phyloP scores from a whole-genome alignment of 2,797 vertebrate species.

The Cetoscarus ocellatus region DNA sequence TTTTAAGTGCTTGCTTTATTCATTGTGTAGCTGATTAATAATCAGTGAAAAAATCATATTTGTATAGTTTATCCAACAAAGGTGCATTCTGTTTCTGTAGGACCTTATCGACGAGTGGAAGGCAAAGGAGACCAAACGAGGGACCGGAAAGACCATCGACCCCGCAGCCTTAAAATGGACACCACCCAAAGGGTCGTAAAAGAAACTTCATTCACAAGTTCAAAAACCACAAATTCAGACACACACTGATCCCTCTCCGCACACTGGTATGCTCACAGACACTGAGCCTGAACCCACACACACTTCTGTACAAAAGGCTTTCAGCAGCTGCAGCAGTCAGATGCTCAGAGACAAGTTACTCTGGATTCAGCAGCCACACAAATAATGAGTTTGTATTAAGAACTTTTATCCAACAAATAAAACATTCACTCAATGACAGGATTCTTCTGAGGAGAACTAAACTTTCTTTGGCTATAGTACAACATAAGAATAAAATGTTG shows the following conservation, averaged over 20 bases:
- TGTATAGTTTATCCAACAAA: background rate
- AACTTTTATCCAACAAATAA: background rate
- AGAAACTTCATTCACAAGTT: slow-evolving; percentile 33
- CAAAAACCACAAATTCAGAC: slow-evolving; percentile 15
- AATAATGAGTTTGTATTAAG: background rate
- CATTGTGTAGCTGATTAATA: too few species aligned
- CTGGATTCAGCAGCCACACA: slow-evolving; percentile 50
- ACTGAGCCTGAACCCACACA: slow-evolving; percentile 28
- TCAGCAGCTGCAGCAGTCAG: slow-evolving; percentile 32
- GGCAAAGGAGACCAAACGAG: slow-evolving; percentile 96
- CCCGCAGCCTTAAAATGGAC: slow-evolving; percentile 98
- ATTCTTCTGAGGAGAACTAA: background rate
- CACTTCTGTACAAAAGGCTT: slow-evolving; percentile 18
- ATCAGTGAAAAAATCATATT: background rate
- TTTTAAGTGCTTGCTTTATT: background rate
- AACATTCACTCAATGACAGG: background rate
- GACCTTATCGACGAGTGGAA: slow-evolving; percentile 99
- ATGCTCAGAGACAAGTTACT: slow-evolving; percentile 4
- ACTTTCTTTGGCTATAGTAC: background rate
- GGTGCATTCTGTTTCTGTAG: slow-evolving; percentile 69
- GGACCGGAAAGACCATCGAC: slow-evolving; percentile 95
- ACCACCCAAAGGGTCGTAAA: slow-evolving; percentile 96
- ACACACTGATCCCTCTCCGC: slow-evolving; percentile 23
- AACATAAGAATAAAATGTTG: background rate
- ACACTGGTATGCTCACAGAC: slow-evolving; percentile 57